Evolutionary conservation across 37 sponge, comb jelly and placozoan species (phyloP).

Genomic region (Chondrosia reniformis): DNA sequence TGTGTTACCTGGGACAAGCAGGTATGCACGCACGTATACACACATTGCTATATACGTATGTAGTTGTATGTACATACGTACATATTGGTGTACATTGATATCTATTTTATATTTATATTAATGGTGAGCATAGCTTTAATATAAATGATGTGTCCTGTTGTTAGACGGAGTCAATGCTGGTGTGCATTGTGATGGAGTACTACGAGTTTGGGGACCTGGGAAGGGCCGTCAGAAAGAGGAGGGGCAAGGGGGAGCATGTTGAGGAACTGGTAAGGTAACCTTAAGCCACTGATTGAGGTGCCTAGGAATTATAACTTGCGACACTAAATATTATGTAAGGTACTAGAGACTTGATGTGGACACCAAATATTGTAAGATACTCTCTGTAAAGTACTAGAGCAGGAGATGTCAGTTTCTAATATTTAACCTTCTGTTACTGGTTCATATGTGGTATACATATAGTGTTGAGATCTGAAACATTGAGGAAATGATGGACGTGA

Average conservation of each 20-base stretch:
- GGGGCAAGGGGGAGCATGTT: constrained; percentile 13
- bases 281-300: background rate
- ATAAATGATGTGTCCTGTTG: background rate
- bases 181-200: constrained; percentile 90
- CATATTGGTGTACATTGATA: background rate
- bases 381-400: no score
- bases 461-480: no score
- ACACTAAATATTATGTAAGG: background rate
- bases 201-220: constrained; percentile 64
- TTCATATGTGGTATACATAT: no score
- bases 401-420: no score
- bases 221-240: constrained; percentile 11
- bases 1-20: constrained; percentile 75
- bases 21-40: constrained; percentile 25
- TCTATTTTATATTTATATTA: background rate
- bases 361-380: no score
- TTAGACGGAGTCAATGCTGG: constrained; percentile 64
- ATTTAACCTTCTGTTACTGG: no score
- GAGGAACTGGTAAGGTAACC: constrained; percentile 41
- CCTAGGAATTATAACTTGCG: background rate
- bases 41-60: background rate
- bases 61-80: background rate
- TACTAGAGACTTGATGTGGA: no score
- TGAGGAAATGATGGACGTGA: no score
- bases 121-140: no score